Evolutionary conservation across 2,888 invertebrate species (phyloP).

Genomic region (Sinopyrophorus schimmeli): DNA sequence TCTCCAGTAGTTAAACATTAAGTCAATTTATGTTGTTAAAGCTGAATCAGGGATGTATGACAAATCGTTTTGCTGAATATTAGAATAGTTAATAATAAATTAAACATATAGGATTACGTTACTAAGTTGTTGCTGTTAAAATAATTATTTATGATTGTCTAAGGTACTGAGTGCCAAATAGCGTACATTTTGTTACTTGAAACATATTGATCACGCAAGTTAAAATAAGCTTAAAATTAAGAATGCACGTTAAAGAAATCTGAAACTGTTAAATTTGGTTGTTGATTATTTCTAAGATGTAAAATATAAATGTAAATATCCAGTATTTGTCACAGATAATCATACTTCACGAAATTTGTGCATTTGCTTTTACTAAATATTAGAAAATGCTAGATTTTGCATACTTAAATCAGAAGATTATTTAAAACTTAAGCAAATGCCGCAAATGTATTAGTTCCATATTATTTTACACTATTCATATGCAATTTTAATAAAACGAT

Average conservation of each 20-base stretch:
- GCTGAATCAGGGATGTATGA: conserved; percentile 27
- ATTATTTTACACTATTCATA: conserved; percentile 53
- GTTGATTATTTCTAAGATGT: conserved; percentile 35
- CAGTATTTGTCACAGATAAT: conserved; percentile 28
- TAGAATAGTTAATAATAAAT: conserved; percentile 9
- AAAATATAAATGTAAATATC: conserved; percentile 33
- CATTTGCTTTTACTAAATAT: conserved; percentile 30
- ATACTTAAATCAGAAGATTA: conserved; percentile 25
- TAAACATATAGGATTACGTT: conserved; percentile 7
- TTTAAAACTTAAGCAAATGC: conserved; percentile 39
- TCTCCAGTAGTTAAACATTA: not conserved
- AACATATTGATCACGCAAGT: conserved; percentile 19
- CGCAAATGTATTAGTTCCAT: conserved; percentile 48
- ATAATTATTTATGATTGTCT: conserved; percentile 25
- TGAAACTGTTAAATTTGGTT: conserved; percentile 32
- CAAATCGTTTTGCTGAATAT: conserved; percentile 24
- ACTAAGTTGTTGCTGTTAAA: conserved; percentile 27
- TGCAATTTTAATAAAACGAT: conserved; percentile 49
- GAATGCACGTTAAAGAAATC: conserved; percentile 23
- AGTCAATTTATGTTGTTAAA: conserved; percentile 13
- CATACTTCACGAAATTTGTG: conserved; percentile 30
- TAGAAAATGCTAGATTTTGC: conserved; percentile 30
- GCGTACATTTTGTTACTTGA: conserved; percentile 23
- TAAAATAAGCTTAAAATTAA: conserved; percentile 19
- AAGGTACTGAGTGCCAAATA: conserved; percentile 32